phyloP scores from a whole-genome alignment of 2,797 vertebrate species.

The Etheostoma perlongum region DNA sequence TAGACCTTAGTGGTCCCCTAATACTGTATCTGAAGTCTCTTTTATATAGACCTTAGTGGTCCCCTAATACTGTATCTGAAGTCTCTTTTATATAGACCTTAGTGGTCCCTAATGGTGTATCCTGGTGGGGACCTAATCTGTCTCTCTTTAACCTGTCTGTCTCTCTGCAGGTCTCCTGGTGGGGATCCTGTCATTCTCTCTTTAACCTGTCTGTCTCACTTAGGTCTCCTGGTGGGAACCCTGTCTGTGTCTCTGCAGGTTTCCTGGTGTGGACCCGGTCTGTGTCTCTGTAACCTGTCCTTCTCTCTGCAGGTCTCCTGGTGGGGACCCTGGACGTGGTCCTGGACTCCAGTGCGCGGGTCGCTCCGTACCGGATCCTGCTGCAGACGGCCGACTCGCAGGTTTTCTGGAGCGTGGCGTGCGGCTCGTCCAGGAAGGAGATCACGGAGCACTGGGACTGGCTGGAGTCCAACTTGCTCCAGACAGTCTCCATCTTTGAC shows the following conservation, averaged over 20 bases:
- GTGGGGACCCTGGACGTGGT: slow-evolving; percentile 97
- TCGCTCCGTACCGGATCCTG: slow-evolving; percentile 95
- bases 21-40: too few relatives aligned
- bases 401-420: slow-evolving; percentile 95
- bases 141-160: too few relatives aligned
- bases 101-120: too few relatives aligned
- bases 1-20: too few relatives aligned
- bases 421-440: slow-evolving; percentile 94
- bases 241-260: neutral
- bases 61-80: too few relatives aligned
- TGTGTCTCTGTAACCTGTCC: neutral
- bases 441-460: slow-evolving; percentile 98
- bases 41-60: too few relatives aligned
- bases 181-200: too few relatives aligned
- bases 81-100: too few relatives aligned
- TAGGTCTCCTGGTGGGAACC: too few relatives aligned
- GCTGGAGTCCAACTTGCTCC: slow-evolving; percentile 95
- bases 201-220: too few relatives aligned
- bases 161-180: too few relatives aligned
- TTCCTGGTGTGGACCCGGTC: neutral
- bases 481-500: slow-evolving; percentile 97
- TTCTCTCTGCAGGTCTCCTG: slow-evolving; percentile 63
- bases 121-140: too few relatives aligned
- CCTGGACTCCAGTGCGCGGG: slow-evolving; percentile 95
- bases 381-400: slow-evolving; percentile 96